Percentiles rank a stretch among this genome's conserved stretches.
phyloP scores from a whole-genome alignment of 2,888 invertebrate genomes.

The Mimas tiliae region DNA sequence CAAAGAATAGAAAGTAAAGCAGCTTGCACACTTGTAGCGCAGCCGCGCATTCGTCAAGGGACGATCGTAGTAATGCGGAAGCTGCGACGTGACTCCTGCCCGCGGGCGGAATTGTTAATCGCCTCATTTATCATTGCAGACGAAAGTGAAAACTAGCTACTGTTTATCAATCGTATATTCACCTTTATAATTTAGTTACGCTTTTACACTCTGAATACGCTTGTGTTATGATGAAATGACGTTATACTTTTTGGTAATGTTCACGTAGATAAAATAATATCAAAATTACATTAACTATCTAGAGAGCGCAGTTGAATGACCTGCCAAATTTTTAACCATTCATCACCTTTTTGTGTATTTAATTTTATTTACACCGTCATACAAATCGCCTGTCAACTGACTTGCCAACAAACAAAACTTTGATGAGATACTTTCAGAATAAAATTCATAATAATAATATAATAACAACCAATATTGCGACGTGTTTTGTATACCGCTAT shows the following conservation, averaged over 20 bases:
- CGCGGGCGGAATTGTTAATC: constrained; percentile 70
- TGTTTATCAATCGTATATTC: constrained; percentile 51
- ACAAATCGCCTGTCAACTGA: not conserved
- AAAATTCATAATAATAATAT: not conserved
- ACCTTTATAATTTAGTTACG: constrained; percentile 40
- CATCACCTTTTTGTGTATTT: not conserved
- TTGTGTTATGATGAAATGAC: constrained; percentile 10
- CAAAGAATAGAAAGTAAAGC: constrained; percentile 59
- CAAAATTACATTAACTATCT: constrained; percentile 6
- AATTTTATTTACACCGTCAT: not conserved
- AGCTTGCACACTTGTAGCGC: constrained; percentile 38
- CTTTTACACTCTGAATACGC: constrained; percentile 20
- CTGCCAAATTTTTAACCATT: not conserved
- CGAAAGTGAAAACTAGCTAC: constrained; percentile 74
- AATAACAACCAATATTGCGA: not conserved
- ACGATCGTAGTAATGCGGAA: constrained; percentile 62
- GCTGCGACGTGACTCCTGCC: constrained; percentile 71
- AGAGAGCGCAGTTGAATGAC: constrained; percentile 17
- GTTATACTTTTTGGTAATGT: constrained; percentile 17
- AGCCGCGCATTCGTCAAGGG: constrained; percentile 52
- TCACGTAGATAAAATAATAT: not conserved
- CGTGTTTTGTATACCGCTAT: too few relatives aligned
- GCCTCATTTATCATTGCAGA: constrained; percentile 65
- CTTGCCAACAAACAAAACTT: not conserved
- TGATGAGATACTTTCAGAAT: not conserved